Conservation (phyloP, 1,140 invertebrate genomes). For the Elymnias hypermnestra region DNA sequence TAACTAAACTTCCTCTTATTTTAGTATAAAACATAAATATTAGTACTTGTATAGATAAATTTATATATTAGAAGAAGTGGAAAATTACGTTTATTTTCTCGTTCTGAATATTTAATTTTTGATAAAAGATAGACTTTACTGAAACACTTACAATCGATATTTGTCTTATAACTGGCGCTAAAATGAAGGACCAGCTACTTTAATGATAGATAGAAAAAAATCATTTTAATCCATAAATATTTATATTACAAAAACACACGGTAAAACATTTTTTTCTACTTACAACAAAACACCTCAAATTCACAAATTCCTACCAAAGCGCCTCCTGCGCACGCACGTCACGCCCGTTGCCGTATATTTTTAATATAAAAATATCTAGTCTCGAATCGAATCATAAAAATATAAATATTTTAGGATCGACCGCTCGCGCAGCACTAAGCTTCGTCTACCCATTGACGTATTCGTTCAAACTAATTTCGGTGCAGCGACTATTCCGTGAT, state of each 20-base stretch:
- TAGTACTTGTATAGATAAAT: too few relatives aligned
- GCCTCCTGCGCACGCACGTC: constrained; percentile 51
- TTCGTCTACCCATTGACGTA: constrained; percentile 69
- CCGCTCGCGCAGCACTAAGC: constrained; percentile 52
- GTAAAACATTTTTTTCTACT: constrained; percentile 35
- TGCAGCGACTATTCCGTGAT: constrained; percentile 72
- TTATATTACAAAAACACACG: constrained; percentile 14
- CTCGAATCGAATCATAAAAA: constrained; percentile 69
- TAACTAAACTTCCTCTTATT: too few relatives aligned
- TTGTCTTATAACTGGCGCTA: constrained; percentile 1
- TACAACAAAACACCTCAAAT: constrained; percentile 35
- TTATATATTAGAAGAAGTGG: too few relatives aligned
- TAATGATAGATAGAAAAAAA: too few relatives aligned
- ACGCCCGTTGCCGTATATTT: constrained; percentile 55
- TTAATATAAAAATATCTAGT: constrained; percentile 68
- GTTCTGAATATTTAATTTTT: too few relatives aligned
- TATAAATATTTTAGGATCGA: constrained; percentile 68
- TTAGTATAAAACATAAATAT: too few relatives aligned
- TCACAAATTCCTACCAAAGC: constrained; percentile 38
- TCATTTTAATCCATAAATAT: too few relatives aligned
- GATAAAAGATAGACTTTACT: too few relatives aligned
- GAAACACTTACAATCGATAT: too few relatives aligned
- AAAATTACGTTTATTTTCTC: too few relatives aligned
- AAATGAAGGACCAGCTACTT: too few relatives aligned
- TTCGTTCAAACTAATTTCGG: constrained; percentile 71